These are phyloP conservation scores for Pithecia hirsuta DNA, from an alignment of 2,797 vertebrate species.

Conservation along the genomic window DNA sequence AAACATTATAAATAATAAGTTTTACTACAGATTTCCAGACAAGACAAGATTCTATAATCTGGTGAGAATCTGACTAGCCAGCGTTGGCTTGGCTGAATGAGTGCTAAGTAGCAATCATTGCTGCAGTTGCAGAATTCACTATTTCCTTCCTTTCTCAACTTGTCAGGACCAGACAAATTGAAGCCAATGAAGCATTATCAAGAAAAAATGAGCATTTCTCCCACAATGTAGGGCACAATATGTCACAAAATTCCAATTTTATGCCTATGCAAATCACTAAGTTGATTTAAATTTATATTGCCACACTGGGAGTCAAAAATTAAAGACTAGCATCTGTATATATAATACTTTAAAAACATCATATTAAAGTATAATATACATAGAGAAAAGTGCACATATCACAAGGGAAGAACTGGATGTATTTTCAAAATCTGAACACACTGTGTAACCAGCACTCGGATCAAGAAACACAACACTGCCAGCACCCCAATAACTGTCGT, in stretches of 20 bases:
- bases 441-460: neutral
- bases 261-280: constrained; percentile 29
- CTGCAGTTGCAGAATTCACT: neutral
- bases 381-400: neutral
- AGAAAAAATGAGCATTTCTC: constrained; percentile 22
- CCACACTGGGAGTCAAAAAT: neutral
- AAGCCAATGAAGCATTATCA: constrained; percentile 36
- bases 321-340: neutral
- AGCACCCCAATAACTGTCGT: neutral
- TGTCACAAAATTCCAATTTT: constrained; percentile 43
- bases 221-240: neutral
- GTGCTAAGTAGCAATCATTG: neutral
- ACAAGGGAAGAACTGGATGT: neutral
- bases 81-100: neutral
- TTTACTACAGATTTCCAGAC: neutral
- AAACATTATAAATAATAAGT: neutral
- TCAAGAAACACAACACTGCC: neutral
- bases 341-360: neutral
- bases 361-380: constrained; percentile 17
- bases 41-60: neutral
- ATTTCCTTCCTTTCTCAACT: constrained; percentile 10
- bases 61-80: neutral
- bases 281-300: constrained; percentile 59
- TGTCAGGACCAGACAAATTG: neutral
- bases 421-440: neutral